Evolutionary conservation across 2,797 vertebrate species (phyloP).

Genomic region (Rhinogobio ventralis): DNA sequence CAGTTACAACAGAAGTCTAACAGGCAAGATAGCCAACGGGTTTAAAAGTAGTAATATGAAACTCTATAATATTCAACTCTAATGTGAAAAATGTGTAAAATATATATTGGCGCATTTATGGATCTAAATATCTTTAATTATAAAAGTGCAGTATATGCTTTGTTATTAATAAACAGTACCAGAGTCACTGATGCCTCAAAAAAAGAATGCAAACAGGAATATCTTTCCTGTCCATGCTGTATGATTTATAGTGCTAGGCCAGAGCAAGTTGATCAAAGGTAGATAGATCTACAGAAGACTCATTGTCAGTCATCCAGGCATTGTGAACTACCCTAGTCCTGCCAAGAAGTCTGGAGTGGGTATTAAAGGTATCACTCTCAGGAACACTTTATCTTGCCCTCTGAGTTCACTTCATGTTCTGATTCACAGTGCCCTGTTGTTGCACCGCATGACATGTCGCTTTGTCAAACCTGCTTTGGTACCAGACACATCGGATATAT

Average conservation of each 20-base stretch:
- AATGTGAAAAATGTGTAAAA: not conserved
- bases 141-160: not conserved
- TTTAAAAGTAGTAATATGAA: conserved; percentile 3
- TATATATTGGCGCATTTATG: not conserved
- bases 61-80: too few relatives aligned
- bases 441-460: conserved; percentile 33
- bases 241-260: not conserved
- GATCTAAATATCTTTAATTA: not conserved
- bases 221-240: not conserved
- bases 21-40: not conserved
- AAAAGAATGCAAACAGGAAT: not conserved
- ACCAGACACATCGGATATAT: conserved; percentile 14
- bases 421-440: conserved; percentile 54
- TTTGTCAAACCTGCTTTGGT: conserved; percentile 46
- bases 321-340: conserved; percentile 30
- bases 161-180: not conserved
- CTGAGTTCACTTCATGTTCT: conserved; percentile 48
- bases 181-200: not conserved
- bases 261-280: not conserved
- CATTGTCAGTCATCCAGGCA: conserved; percentile 26
- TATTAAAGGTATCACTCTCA: conserved; percentile 48
- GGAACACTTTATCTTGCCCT: conserved; percentile 51
- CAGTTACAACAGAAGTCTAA: not conserved
- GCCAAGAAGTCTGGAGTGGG: conserved; percentile 18
- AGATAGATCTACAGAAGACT: conserved; percentile 16